phyloP scores from a whole-genome alignment of 2,888 invertebrate species.

The Cephalotes varians region DNA sequence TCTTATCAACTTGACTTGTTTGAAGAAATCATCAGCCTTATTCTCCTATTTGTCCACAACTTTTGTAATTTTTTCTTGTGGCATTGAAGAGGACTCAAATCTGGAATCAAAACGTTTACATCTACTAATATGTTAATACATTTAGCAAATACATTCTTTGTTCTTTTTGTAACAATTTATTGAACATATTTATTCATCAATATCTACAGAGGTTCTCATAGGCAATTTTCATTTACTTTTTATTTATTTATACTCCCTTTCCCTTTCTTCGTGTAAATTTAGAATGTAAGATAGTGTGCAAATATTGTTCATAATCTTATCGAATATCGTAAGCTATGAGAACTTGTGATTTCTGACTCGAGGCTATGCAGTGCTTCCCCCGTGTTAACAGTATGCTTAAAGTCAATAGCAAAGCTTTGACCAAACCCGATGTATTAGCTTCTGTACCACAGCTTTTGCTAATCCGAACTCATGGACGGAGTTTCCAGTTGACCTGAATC shows the following conservation, averaged over 20 bases:
- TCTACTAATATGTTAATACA: too few relatives aligned
- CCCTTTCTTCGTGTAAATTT: background rate
- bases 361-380: background rate
- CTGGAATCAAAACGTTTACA: too few relatives aligned
- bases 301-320: background rate
- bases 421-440: constrained; percentile 22
- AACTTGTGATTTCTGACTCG: background rate
- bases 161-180: too few relatives aligned
- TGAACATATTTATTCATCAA: too few relatives aligned
- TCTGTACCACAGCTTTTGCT: constrained; percentile 22
- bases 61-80: too few relatives aligned
- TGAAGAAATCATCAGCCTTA: too few relatives aligned
- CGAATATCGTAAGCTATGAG: background rate
- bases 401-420: constrained; percentile 23
- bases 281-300: background rate
- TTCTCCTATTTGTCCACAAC: too few relatives aligned
- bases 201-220: too few relatives aligned
- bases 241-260: background rate
- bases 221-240: too few relatives aligned
- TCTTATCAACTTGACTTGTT: too few relatives aligned
- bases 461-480: constrained; percentile 22
- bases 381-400: constrained; percentile 20
- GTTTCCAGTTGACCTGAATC: constrained; percentile 29
- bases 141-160: too few relatives aligned
- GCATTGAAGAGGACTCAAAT: too few relatives aligned